These are phyloP conservation scores for Drosophila anceps DNA, from an alignment of 2,888 invertebrate species.

Conservation along the genomic window DNA sequence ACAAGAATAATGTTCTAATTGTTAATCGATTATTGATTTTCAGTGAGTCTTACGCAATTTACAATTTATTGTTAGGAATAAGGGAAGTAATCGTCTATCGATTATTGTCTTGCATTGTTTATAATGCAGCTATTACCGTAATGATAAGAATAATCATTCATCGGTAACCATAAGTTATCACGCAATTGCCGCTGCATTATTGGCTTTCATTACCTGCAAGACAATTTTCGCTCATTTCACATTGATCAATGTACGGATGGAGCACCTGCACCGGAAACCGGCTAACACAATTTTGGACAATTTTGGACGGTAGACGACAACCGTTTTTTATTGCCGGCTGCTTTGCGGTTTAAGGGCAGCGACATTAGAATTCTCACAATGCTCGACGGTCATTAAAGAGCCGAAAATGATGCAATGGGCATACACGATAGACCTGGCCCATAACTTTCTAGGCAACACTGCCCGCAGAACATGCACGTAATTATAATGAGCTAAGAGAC, in stretches of 20 bases:
- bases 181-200: neutral
- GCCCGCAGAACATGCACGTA: constrained; percentile 17
- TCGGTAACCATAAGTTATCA: neutral
- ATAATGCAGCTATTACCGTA: no score
- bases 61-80: neutral
- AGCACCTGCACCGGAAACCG: constrained; percentile 48
- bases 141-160: neutral
- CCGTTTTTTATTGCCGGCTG: constrained; percentile 17
- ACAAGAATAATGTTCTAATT: neutral
- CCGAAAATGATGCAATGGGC: constrained; percentile 35
- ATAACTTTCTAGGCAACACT: constrained; percentile 26
- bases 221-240: neutral
- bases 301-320: constrained; percentile 2
- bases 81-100: neutral
- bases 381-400: constrained; percentile 36
- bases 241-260: constrained; percentile 8
- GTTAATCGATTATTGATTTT: neutral
- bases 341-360: constrained; percentile 7
- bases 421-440: constrained; percentile 26
- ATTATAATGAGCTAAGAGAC: constrained; percentile 23
- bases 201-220: neutral
- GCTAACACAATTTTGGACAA: constrained; percentile 19
- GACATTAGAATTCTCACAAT: constrained; percentile 42
- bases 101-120: neutral
- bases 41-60: neutral